Evolutionary conservation across 2,113 vertebrate species (phyloP).

Genomic region (Plecturocebus donacophilus): DNA sequence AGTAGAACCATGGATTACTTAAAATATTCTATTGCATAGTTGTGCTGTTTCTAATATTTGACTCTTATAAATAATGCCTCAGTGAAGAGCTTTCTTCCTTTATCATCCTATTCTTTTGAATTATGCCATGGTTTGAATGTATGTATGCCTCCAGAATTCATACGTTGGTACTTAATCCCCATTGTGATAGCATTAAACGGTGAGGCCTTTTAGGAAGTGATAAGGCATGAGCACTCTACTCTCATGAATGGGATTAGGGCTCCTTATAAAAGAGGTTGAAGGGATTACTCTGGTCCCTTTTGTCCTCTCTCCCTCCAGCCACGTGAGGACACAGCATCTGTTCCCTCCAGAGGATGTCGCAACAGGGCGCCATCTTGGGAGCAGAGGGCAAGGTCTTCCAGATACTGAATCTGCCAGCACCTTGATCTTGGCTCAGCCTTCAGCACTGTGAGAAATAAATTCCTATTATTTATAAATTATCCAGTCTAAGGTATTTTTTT

Average conservation of each 20-base stretch:
- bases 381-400: neutral
- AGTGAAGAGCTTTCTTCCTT: neutral
- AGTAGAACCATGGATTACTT: neutral
- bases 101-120: slow-evolving; percentile 13
- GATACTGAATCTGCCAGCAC: neutral
- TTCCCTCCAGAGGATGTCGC: neutral
- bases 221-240: neutral
- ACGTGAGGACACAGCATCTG: neutral
- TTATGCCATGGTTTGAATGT: neutral
- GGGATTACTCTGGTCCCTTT: neutral
- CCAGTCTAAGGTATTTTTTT: neutral
- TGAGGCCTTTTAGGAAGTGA: neutral
- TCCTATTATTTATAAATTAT: neutral
- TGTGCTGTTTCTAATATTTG: slow-evolving; percentile 21
- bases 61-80: neutral
- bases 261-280: neutral
- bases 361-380: neutral
- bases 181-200: neutral
- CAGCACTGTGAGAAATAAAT: neutral
- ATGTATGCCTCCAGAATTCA: neutral
- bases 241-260: neutral
- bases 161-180: neutral
- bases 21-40: neutral
- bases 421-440: neutral
- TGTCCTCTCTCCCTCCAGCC: neutral